Percentiles rank a stretch among this genome's conserved stretches.
Evolutionary conservation across 1,140 invertebrate genomes (phyloP).

Genomic region (Caenorhabditis latens): DNA sequence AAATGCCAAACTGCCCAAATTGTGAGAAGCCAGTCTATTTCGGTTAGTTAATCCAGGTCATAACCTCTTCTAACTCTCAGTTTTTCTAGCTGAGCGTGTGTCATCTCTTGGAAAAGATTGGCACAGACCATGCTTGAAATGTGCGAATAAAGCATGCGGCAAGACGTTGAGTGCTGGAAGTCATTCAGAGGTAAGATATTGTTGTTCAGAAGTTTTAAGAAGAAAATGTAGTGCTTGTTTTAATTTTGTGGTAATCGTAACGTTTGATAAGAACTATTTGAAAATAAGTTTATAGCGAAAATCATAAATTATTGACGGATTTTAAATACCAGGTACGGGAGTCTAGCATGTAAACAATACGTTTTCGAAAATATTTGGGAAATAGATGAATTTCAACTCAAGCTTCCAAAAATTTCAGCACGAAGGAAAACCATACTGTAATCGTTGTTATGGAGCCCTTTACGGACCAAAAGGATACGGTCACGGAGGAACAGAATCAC

Average conservation of each 20-base stretch:
- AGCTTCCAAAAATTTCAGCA: constrained; percentile 81
- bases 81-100: constrained; percentile 87
- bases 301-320: not conserved
- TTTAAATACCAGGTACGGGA: no score
- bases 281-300: no score
- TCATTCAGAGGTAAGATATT: constrained; percentile 85
- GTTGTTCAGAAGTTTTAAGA: not conserved
- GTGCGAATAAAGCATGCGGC: constrained; percentile 86
- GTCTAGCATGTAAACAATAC: no score
- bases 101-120: constrained; percentile 91
- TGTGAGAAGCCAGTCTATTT: constrained; percentile 89
- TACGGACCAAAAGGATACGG: constrained; percentile 82
- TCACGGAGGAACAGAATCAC: constrained; percentile 71
- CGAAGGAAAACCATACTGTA: constrained; percentile 90
- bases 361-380: no score
- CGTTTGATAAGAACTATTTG: not conserved
- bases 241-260: no score
- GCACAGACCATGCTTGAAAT: constrained; percentile 90
- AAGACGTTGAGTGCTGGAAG: constrained; percentile 90
- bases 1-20: constrained; percentile 89
- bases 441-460: constrained; percentile 89
- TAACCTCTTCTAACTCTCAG: not conserved
- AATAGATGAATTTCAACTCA: no score
- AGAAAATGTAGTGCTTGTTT: not conserved
- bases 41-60: constrained; percentile 80